Base-by-base conservation (phyloP, 2,113 vertebrate species). In the Propithecus coquereli region DNA sequence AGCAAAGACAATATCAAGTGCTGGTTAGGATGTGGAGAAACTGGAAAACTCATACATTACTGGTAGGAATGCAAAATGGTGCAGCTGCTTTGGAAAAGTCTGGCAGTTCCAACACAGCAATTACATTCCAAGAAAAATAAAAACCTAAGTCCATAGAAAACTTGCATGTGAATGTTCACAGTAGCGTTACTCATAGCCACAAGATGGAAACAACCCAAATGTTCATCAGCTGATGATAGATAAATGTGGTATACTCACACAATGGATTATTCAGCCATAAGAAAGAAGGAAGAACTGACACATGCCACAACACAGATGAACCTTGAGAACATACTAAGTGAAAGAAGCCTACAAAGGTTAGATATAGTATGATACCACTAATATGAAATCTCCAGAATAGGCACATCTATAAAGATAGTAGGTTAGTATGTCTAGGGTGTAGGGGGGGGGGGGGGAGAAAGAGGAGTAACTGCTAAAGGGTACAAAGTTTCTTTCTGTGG, bases 131-230 rank as follows among this genome's bases (percentile, higher is more conserved):
- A 71, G 13, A 61, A 20, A 94, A 63, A 63, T 63, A 25, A 88
- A 73, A 71, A 73, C 7, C 0, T 61, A 76, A 65, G 34, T 43
- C 70, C 65, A 81, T 1, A 73, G 59, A 40, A 80, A 81, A 81
- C 25, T 43, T 40, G 12, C 50, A 61, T 6, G 68, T 27, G 8
- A 59, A 73, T 27, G 13, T 63, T 40, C 61, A 73, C 10, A 54
- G 61, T 7, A 63, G 59, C 45, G 27, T 81, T 71, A 71, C 37
- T 63, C 85, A 54, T 32, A 73, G 45, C 37, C 34, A 87, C 12
- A 70, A 94, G 47, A 43, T 71, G 34, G 57, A 37, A 88, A 66
- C 68, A 83, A 81, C 16, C 17, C 74, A 52, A 81, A 71, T 37
- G 59, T 32, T 17, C 27, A 88, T 54, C 54, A 82, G 37, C 22